Conservation (phyloP, 2,113 vertebrate species). For the Protobothrops flavoviridis region DNA sequence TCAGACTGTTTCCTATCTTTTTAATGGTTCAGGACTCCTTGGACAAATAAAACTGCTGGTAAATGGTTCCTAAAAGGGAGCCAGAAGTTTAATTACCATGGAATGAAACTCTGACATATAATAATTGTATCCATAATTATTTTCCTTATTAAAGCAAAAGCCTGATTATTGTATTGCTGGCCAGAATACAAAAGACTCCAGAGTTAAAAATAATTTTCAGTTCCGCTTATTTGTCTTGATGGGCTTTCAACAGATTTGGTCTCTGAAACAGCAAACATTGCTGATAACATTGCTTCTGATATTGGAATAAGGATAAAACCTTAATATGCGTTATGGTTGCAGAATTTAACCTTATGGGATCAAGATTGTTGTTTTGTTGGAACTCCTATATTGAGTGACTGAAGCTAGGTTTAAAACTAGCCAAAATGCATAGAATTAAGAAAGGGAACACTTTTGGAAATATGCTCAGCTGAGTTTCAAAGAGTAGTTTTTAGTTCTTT, state of each 20-base stretch:
- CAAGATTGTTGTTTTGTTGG: neutral
- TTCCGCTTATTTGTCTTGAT: no score
- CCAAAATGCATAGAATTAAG: neutral
- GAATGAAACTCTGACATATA: conserved; percentile 22
- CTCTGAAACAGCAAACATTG: neutral
- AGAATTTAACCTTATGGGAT: neutral
- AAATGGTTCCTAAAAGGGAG: neutral
- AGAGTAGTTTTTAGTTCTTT: neutral
- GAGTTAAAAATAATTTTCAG: neutral
- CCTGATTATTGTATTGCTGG: neutral
- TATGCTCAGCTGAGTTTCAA: neutral
- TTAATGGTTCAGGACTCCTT: conserved; percentile 18
- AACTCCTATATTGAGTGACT: neutral
- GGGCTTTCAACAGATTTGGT: neutral
- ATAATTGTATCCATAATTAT: neutral
- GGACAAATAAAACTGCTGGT: conserved; percentile 20
- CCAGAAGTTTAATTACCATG: neutral
- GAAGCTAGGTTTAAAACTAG: neutral
- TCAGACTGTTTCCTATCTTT: neutral
- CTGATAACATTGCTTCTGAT: neutral
- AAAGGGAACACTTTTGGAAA: neutral
- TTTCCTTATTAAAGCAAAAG: neutral
- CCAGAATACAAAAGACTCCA: neutral
- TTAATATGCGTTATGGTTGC: neutral
- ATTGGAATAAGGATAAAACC: neutral